These are phyloP conservation scores for Rhorus exstirpatorius DNA, from an alignment of 2,888 invertebrate genomes.

Conservation along the genomic window DNA sequence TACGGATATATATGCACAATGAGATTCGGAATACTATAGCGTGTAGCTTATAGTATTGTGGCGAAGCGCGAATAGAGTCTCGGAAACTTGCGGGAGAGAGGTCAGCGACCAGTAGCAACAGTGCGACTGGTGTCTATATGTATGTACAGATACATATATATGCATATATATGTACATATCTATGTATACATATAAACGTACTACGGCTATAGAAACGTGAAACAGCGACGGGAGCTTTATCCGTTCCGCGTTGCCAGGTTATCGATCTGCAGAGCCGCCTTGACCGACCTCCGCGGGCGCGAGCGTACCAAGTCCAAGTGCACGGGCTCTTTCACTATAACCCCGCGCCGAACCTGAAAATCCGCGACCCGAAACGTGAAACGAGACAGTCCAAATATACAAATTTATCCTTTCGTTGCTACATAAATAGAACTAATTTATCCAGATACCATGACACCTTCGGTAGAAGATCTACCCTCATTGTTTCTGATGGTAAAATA, in stretches of 20 bases:
- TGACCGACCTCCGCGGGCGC: conserved; percentile 84
- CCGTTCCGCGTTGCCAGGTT: conserved; percentile 83
- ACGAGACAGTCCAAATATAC: conserved; percentile 36
- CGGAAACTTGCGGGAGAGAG: conserved; percentile 68
- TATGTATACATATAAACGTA: conserved; percentile 39
- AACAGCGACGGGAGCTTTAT: conserved; percentile 75
- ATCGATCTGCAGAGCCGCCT: conserved; percentile 85
- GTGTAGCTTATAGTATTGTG: conserved; percentile 32
- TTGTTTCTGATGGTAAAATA: too few relatives aligned
- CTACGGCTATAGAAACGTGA: conserved; percentile 50
- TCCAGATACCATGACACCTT: too few relatives aligned
- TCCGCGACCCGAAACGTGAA: conserved; percentile 29
- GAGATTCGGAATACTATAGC: conserved; percentile 27
- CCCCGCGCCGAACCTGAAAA: conserved; percentile 67
- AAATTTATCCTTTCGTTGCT: conserved; percentile 34
- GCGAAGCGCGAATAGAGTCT: conserved; percentile 62
- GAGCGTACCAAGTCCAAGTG: conserved; percentile 85
- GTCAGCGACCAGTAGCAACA: conserved; percentile 74
- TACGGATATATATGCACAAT: conserved; percentile 23
- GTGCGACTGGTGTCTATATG: conserved; percentile 46
- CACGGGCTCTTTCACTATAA: conserved; percentile 79
- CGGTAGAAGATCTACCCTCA: too few relatives aligned
- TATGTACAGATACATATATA: conserved; percentile 29
- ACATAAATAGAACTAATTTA: not conserved
- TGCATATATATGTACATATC: conserved; percentile 16